These are phyloP conservation scores for Agriopis aurantiaria DNA, from an alignment of 2,888 invertebrate genomes.

Conservation along the genomic window DNA sequence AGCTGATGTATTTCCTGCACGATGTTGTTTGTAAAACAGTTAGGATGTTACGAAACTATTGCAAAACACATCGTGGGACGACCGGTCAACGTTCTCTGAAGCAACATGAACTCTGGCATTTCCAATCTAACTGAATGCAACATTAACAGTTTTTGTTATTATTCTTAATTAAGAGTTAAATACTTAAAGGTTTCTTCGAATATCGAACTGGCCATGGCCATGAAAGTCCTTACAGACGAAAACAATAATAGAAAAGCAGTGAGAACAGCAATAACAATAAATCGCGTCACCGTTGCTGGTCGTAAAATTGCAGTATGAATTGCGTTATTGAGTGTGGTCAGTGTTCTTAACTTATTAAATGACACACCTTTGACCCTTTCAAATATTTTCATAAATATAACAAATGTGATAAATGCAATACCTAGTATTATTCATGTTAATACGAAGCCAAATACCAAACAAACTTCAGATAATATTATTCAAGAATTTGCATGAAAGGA, in stretches of 20 bases:
- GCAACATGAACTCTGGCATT: conserved; percentile 62
- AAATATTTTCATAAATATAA: conserved; percentile 1
- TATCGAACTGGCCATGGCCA: conserved; percentile 20
- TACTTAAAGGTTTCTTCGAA: background rate
- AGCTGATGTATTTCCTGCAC: conserved; percentile 36
- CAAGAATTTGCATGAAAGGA: background rate
- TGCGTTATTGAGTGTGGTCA: conserved; percentile 68
- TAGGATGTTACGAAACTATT: conserved; percentile 54
- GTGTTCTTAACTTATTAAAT: conserved; percentile 48
- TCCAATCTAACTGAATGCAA: conserved; percentile 26
- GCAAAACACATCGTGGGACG: conserved; percentile 49
- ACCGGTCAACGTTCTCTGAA: conserved; percentile 61
- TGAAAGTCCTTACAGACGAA: conserved; percentile 30
- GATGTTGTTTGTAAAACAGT: conserved; percentile 35
- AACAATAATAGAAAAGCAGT: conserved; percentile 47
- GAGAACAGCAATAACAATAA: conserved; percentile 50
- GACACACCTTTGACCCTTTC: conserved; percentile 2
- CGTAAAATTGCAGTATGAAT: conserved; percentile 58
- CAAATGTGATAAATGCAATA: conserved; percentile 12
- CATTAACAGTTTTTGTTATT: background rate
- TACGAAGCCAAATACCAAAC: background rate
- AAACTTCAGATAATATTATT: background rate
- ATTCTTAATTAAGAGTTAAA: background rate
- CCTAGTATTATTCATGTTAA: background rate
- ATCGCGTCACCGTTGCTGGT: conserved; percentile 52